phyloP scores from a whole-genome alignment of 2,113 vertebrate genomes.

The Ochotona princeps region DNA sequence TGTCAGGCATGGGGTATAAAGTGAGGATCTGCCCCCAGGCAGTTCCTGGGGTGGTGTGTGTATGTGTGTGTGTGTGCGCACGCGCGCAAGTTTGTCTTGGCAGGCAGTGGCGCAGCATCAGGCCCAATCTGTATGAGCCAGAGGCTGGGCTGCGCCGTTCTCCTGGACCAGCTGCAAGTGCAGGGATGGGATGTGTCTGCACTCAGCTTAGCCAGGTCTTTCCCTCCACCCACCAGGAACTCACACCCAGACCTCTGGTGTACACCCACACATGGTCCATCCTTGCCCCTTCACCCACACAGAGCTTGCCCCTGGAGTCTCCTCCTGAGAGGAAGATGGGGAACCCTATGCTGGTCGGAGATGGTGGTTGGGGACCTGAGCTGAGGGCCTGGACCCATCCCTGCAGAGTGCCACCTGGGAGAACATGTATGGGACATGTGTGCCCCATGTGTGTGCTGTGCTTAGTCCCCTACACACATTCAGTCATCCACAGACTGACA shows the following conservation, averaged over 20 bases:
- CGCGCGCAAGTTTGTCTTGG: not conserved
- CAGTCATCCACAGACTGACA: not conserved
- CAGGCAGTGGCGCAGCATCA: not conserved
- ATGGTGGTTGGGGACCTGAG: not conserved
- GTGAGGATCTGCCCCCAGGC: no score
- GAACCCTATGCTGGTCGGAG: not conserved
- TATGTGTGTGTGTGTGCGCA: no score
- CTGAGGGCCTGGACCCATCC: not conserved
- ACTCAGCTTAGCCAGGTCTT: rapidly evolving
- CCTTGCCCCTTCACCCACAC: not conserved
- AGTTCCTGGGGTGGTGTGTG: no score
- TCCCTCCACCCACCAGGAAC: no score
- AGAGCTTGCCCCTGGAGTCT: not conserved
- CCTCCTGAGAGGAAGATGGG: not conserved
- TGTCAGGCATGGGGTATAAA: not conserved
- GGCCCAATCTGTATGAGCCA: not conserved
- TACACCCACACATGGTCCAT: rapidly evolving
- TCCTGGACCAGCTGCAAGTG: no score
- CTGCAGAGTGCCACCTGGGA: not conserved
- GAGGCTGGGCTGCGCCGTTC: no score
- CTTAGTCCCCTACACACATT: no score
- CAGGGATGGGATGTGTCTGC: no score
- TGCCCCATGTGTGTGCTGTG: rapidly evolving
- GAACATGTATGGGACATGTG: rapidly evolving
- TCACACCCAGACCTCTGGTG: not conserved